These are phyloP conservation scores for Phasianus colchicus DNA, from an alignment of 2,113 vertebrate genomes.

Conservation along the genomic window DNA sequence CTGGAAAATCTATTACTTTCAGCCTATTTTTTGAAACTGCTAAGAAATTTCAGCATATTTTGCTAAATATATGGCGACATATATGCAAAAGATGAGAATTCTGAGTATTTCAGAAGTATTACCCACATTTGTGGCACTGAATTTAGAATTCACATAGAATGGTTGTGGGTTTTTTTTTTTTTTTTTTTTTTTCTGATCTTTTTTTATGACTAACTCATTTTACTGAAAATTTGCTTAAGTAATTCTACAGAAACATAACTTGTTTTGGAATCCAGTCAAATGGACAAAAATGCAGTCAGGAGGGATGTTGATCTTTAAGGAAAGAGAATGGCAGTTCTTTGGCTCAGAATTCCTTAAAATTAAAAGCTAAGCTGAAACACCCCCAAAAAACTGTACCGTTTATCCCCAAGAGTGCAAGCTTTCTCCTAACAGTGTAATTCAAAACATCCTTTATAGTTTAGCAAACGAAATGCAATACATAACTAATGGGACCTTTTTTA, in stretches of 20 bases:
- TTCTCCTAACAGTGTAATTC: neutral
- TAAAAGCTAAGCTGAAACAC: neutral
- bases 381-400: neutral
- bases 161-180: neutral
- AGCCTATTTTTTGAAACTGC: neutral
- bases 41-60: neutral
- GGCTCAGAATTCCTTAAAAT: neutral
- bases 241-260: neutral
- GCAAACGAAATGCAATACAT: slow-evolving; percentile 5
- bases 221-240: neutral
- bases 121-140: neutral
- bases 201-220: neutral
- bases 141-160: neutral
- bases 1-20: neutral
- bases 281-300: neutral
- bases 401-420: neutral
- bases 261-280: neutral
- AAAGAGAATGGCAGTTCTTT: neutral
- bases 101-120: neutral
- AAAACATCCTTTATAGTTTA: neutral
- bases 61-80: neutral
- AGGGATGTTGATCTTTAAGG: fast-evolving
- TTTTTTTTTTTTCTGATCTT: neutral
- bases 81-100: neutral
- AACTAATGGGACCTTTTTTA: slow-evolving; percentile 14